Conservation (phyloP, 2,888 invertebrate species). For the Hydrotaea cyrtoneurina region DNA sequence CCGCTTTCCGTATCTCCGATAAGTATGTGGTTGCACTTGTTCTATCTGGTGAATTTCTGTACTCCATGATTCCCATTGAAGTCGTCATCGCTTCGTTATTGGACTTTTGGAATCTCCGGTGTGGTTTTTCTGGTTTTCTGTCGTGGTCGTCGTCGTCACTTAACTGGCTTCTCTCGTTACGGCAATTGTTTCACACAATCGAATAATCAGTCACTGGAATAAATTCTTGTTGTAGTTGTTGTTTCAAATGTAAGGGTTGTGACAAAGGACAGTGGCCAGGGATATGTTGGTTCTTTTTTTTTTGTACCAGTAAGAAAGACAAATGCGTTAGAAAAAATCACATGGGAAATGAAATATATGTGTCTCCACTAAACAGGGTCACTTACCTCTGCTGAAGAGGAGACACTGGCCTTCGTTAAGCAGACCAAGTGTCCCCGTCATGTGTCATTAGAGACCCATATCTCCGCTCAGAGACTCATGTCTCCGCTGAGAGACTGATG, state of each 20-base stretch:
- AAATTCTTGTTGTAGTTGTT: constrained; percentile 16
- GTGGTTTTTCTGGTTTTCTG: constrained; percentile 8
- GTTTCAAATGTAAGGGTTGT: neutral
- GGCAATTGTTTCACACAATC: constrained; percentile 34
- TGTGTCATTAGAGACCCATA: too few relatives aligned
- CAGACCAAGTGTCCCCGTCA: too few relatives aligned
- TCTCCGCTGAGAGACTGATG: too few relatives aligned
- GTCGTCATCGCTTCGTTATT: neutral
- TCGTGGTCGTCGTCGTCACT: neutral
- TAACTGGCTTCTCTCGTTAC: neutral
- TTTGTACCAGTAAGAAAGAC: too few relatives aligned
- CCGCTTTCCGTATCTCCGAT: neutral
- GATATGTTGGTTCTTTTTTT: too few relatives aligned
- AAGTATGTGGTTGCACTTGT: neutral
- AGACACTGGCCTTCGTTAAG: too few relatives aligned
- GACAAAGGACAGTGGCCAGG: neutral
- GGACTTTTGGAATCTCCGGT: neutral
- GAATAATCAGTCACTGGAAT: constrained; percentile 30
- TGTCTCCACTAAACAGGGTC: too few relatives aligned
- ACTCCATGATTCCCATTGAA: neutral
- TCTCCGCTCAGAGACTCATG: too few relatives aligned
- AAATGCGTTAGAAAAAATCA: too few relatives aligned
- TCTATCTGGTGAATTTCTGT: neutral
- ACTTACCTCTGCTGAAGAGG: too few relatives aligned
- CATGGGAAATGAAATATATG: too few relatives aligned